Conservation (phyloP, 1,140 invertebrate species). For the Cyrtorhinus lividipennis region DNA sequence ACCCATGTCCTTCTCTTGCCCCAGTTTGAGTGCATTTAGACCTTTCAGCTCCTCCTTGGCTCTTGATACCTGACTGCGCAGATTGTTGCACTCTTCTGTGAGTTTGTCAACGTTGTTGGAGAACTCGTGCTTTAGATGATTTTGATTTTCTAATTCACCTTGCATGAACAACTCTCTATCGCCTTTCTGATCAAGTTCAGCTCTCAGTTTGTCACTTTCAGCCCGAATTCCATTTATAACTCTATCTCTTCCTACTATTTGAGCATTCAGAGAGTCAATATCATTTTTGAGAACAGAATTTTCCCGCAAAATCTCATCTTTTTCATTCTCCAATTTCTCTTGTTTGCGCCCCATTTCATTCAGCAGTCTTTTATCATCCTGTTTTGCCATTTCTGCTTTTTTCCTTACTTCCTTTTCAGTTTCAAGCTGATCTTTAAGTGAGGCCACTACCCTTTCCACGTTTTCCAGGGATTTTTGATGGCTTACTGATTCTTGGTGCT, state of each 20-base stretch:
- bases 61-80: not conserved
- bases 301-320: not conserved
- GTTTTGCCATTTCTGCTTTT: not conserved
- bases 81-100: not conserved
- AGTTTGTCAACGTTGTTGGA: not conserved
- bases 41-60: conserved; percentile 11
- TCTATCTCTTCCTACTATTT: not conserved
- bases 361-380: not conserved
- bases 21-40: conserved; percentile 2
- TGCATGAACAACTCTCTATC: not conserved
- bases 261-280: not conserved
- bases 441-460: not conserved
- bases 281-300: not conserved
- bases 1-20: conserved; percentile 4
- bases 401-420: not conserved
- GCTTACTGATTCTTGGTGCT: not conserved
- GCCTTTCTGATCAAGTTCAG: not conserved
- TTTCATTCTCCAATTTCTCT: not conserved
- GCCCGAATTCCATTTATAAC: conserved; percentile 1
- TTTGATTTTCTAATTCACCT: not conserved
- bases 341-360: not conserved
- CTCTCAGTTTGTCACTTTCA: not conserved
- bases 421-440: not conserved
- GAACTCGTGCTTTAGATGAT: too few relatives aligned
- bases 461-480: not conserved